These are phyloP conservation scores for Ochotona curzoniae DNA, from an alignment of 2,113 vertebrate species.

Conservation along the genomic window DNA sequence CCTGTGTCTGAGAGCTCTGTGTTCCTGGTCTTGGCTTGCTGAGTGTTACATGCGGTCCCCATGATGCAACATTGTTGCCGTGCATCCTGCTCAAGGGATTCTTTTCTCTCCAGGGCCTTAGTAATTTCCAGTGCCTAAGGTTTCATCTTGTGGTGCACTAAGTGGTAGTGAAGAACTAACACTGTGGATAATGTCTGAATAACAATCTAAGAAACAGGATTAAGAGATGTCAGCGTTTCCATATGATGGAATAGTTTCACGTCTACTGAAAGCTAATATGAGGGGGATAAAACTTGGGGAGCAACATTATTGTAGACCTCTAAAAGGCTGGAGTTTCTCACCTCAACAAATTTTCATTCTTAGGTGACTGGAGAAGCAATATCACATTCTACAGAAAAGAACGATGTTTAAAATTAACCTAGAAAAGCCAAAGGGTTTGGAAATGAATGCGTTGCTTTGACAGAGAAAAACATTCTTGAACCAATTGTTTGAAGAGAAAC, in stretches of 20 bases:
- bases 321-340: background rate
- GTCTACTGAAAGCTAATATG: background rate
- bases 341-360: background rate
- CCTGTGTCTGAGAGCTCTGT: accelerated
- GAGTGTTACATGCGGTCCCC: background rate
- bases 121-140: background rate
- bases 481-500: background rate
- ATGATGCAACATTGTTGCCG: background rate
- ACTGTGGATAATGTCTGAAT: background rate
- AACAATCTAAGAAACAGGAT: constrained; percentile 8
- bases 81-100: background rate
- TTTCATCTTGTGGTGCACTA: background rate
- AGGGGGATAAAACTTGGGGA: background rate
- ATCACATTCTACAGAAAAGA: background rate
- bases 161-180: constrained; percentile 17
- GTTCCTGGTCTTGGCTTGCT: accelerated
- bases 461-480: constrained; percentile 29
- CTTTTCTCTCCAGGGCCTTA: background rate
- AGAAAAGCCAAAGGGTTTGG: background rate
- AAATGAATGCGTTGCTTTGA: background rate
- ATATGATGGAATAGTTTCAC: background rate
- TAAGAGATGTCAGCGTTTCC: constrained; percentile 28
- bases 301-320: constrained; percentile 8
- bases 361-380: background rate
- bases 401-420: background rate